Conservation (phyloP, 2,113 vertebrate species). For the Camelus bactrianus region DNA sequence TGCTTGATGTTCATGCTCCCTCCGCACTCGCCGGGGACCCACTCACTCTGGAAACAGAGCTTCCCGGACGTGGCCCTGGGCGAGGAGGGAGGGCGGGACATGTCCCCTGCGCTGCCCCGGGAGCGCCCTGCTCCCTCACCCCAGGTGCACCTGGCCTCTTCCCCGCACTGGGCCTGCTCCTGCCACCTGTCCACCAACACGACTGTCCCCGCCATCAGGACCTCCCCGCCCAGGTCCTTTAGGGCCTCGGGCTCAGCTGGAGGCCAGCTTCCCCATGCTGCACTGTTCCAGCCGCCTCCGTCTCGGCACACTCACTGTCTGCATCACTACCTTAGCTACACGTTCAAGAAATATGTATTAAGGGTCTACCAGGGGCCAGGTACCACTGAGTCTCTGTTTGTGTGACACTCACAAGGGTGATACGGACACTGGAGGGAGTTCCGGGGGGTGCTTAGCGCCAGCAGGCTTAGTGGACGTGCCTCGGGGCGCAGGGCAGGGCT, state of each 20-base stretch:
- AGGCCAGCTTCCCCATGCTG: not conserved
- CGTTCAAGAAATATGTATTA: not conserved
- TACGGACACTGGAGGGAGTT: not conserved
- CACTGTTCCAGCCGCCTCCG: not conserved
- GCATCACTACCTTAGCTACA: not conserved
- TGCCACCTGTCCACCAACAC: not conserved
- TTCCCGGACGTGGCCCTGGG: not conserved
- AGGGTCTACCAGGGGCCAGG: not conserved
- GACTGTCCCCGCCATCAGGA: not conserved
- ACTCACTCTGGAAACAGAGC: slow-evolving; percentile 21
- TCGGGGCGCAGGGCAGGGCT: not conserved
- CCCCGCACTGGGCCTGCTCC: not conserved
- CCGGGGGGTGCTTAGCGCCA: accelerated
- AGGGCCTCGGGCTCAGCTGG: not conserved
- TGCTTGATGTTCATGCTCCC: slow-evolving; percentile 30
- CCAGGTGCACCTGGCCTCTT: not conserved
- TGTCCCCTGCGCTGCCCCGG: not conserved
- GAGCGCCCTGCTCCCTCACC: not conserved
- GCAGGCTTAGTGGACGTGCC: not conserved
- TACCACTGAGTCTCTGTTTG: no score
- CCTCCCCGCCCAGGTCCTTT: not conserved
- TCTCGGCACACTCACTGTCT: not conserved
- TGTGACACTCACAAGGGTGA: not conserved
- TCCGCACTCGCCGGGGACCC: not conserved
- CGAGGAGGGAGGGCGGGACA: not conserved